Percentiles rank a stretch among this genome's conserved stretches.
phyloP scores from a whole-genome alignment of 2,113 vertebrate species.

The Alouatta palliata region DNA sequence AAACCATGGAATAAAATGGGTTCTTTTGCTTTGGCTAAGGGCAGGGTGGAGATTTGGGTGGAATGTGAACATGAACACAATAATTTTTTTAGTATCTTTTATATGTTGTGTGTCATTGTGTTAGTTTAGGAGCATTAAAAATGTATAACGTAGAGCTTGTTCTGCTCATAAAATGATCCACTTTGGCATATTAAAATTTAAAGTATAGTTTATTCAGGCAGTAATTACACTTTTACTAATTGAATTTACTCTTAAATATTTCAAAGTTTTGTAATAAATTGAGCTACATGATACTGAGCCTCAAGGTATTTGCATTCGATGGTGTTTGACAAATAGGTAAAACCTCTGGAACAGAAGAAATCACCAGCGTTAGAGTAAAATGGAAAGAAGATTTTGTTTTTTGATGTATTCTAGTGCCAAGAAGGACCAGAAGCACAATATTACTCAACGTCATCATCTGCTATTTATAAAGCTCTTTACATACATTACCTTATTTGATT shows the following conservation, averaged over 20 bases:
- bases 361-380: not conserved
- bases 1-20: not conserved
- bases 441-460: accelerated
- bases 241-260: slow-evolving; percentile 79
- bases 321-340: slow-evolving; percentile 55
- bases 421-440: not conserved
- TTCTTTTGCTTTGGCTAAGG: not conserved
- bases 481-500: not conserved
- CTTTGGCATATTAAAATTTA: slow-evolving; percentile 77
- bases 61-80: not conserved
- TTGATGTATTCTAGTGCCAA: not conserved
- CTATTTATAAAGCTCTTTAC: not conserved
- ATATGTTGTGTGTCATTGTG: slow-evolving; percentile 52
- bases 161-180: slow-evolving; percentile 67
- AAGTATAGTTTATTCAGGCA: slow-evolving; percentile 75
- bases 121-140: slow-evolving; percentile 75
- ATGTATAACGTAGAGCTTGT: slow-evolving; percentile 61
- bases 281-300: slow-evolving; percentile 62
- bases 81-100: slow-evolving; percentile 55
- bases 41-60: not conserved
- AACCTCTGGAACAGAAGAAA: slow-evolving; percentile 45
- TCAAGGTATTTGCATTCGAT: slow-evolving; percentile 55
- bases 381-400: not conserved
- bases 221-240: slow-evolving; percentile 79
- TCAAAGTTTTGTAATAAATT: slow-evolving; percentile 77